Percentiles rank a stretch among this genome's conserved stretches.
These are phyloP conservation scores for Dendroctonus ponderosae DNA, from an alignment of 1,140 invertebrate species.

Conservation along the genomic window DNA sequence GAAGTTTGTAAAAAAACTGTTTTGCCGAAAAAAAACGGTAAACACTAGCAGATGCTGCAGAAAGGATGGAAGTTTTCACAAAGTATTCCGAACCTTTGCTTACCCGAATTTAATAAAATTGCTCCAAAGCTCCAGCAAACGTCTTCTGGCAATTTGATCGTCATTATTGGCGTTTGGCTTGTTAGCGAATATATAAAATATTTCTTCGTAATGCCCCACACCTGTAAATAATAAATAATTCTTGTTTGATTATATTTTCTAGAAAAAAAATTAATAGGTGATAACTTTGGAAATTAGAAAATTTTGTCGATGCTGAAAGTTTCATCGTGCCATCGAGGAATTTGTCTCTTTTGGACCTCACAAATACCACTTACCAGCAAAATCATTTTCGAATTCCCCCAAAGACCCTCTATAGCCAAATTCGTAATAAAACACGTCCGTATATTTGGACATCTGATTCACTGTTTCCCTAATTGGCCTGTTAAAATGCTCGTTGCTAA, in stretches of 20 bases:
- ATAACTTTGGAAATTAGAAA: too few relatives aligned
- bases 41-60: too few relatives aligned
- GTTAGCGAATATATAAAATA: conserved; percentile 36
- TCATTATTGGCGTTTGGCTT: conserved; percentile 21
- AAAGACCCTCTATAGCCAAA: conserved; percentile 42
- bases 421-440: conserved; percentile 38
- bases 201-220: conserved; percentile 40
- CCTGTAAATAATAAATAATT: conserved; percentile 23
- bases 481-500: conserved; percentile 42
- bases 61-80: too few relatives aligned
- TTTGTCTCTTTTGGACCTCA: background rate
- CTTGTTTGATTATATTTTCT: background rate
- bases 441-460: conserved; percentile 32
- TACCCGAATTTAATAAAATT: conserved; percentile 40
- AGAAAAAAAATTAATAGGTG: conserved; percentile 7
- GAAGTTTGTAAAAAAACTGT: too few relatives aligned
- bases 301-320: too few relatives aligned
- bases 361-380: conserved; percentile 6
- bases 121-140: conserved; percentile 38
- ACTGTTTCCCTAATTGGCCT: conserved; percentile 39
- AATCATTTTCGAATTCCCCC: conserved; percentile 28
- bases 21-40: too few relatives aligned
- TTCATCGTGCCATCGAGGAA: too few relatives aligned
- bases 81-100: conserved; percentile 5
- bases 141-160: conserved; percentile 25